Percentiles rank a stretch among this genome's conserved stretches.
Evolutionary conservation across 1,140 invertebrate species (phyloP).

Genomic region (Lucilia sericata): DNA sequence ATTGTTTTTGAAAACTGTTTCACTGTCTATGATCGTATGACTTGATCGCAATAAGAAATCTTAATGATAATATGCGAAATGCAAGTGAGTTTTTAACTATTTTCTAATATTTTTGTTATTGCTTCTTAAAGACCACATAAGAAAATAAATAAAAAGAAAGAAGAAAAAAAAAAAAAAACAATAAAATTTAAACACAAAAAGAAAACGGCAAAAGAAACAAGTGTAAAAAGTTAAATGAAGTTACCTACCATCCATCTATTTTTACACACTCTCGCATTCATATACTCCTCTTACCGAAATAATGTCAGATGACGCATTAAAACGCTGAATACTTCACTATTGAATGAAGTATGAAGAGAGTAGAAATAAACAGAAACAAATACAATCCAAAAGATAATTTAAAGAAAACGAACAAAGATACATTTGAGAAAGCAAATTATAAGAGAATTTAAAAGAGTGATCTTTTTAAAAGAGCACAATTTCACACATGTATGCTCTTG

Average conservation of each 20-base stretch:
- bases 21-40: too few relatives aligned
- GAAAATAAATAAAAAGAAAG: too few relatives aligned
- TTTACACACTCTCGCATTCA: background rate
- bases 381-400: background rate
- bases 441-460: background rate
- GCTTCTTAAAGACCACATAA: too few relatives aligned
- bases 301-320: conserved; percentile 33
- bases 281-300: background rate
- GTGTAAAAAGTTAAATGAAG: conserved; percentile 42
- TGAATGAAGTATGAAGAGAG: background rate
- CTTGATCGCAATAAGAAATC: too few relatives aligned
- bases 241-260: conserved; percentile 21
- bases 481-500: background rate
- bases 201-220: conserved; percentile 30
- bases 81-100: background rate
- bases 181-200: conserved; percentile 9
- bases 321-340: background rate
- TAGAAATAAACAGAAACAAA: background rate
- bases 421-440: background rate
- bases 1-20: too few relatives aligned
- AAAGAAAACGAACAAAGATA: background rate
- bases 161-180: background rate
- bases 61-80: background rate
- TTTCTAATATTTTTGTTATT: background rate
- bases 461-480: background rate